Base-by-base conservation (phyloP, 2,797 vertebrate genomes). In the Lerista edwardsae region DNA sequence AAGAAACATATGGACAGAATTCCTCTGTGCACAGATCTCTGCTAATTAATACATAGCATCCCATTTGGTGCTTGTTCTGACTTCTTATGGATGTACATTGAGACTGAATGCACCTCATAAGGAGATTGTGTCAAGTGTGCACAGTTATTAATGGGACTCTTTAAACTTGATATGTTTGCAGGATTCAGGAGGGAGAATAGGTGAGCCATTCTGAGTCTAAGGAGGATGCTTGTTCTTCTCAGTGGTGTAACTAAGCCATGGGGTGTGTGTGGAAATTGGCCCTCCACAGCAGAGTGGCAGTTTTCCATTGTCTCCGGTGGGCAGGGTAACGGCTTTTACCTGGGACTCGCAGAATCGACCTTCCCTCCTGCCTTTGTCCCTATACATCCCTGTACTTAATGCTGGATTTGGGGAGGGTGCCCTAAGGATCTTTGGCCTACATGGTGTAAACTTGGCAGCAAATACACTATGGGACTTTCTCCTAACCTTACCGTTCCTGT, bases 1-100 rank as follows among this genome's bases (percentile, higher is more conserved):
- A 79, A 34, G 75, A 79, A 84, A 36, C 75, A 78, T 78, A 68
- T 69, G 75, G 57, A 29, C n/a, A 64, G 25, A 17, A 59, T 25
- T n/a, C 75, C 57, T 41, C 23, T 31, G 25, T 61, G 34, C 29
- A 59, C 41, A 31, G 34, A 29, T 25, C 31, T 80, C 47, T 31
- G 15, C 34, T 76, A 75, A 82, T 75, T 75, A 75, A 19, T 55
- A 59, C 23, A 41, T 57, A 31, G 47, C 61, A 6, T 61, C 41
- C n/a, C 17, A 36, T 57, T 75, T n/a, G 25, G 39, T 76, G 39
- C 10, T 75, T 75, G 12, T 19, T 34, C 27, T 21, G 19, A 19
- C n/a, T 34, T 34, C 25, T 81, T 44, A 69, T 34, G 51, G n/a
- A 57, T 4, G 5, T 34, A 29, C 73, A 44, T 73, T 21, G 68